A percentile compares a stretch with the other conserved stretches of the same genome.
Conservation (phyloP, 1,140 invertebrate species). For the Tribolium madens region DNA sequence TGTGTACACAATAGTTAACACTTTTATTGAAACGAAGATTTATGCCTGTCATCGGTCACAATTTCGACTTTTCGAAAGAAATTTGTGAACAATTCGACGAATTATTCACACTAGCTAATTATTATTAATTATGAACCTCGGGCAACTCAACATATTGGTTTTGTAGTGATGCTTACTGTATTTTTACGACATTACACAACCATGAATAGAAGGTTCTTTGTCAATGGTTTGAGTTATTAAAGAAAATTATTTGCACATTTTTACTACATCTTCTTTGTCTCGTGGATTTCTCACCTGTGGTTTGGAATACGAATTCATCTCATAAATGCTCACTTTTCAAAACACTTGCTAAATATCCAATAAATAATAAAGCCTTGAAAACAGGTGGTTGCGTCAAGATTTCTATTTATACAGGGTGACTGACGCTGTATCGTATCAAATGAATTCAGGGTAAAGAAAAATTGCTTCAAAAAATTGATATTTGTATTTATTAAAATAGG, state of each 20-base stretch:
- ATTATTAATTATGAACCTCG: constrained; percentile 32
- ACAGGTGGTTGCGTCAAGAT: not conserved
- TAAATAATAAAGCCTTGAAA: not conserved
- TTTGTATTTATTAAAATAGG: no score
- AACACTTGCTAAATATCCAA: not conserved
- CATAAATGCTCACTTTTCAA: not conserved
- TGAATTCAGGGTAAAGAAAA: no score
- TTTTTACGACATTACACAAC: constrained; percentile 26
- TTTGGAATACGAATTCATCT: no score
- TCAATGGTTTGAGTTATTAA: not conserved
- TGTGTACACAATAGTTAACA: constrained; percentile 12
- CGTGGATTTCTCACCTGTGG: no score
- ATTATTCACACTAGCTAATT: constrained; percentile 34
- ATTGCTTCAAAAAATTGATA: no score
- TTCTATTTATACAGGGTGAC: no score
- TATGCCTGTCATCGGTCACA: constrained; percentile 17
- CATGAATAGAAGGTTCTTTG: constrained; percentile 11
- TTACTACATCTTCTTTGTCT: not conserved
- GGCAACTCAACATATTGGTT: constrained; percentile 1
- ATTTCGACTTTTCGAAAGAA: no score
- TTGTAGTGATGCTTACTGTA: constrained; percentile 22
- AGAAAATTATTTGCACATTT: not conserved
- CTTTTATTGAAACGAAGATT: constrained; percentile 5
- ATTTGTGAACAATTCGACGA: constrained; percentile 18
- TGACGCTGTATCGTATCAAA: no score